A percentile compares a stretch with the other conserved stretches of the same genome.
These are phyloP conservation scores for Eublepharis macularius DNA, from an alignment of 2,113 vertebrate genomes.

Conservation along the genomic window DNA sequence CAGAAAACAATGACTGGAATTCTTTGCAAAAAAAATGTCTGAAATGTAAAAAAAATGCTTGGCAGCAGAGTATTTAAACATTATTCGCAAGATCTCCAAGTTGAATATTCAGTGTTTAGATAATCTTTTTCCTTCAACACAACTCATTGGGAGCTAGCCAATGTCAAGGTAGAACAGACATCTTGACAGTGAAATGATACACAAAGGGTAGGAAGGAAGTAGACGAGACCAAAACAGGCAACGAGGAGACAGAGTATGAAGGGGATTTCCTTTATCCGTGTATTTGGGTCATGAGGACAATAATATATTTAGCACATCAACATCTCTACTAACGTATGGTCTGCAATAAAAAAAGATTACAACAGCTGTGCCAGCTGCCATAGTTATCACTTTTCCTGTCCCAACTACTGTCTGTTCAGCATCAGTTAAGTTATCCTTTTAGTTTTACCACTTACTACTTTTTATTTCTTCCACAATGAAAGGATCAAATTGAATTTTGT, in stretches of 20 bases:
- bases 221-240: background rate
- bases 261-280: background rate
- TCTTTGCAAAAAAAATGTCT: background rate
- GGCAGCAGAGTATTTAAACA: background rate
- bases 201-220: background rate
- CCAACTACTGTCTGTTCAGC: background rate
- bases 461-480: slow-evolving; percentile 92
- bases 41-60: background rate
- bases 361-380: background rate
- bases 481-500: slow-evolving; percentile 93
- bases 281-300: background rate
- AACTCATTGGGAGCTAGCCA: background rate
- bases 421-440: background rate
- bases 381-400: background rate
- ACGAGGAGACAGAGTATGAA: background rate
- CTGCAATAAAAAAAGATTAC: background rate
- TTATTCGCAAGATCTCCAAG: background rate
- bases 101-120: background rate
- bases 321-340: background rate
- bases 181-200: background rate
- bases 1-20: slow-evolving; percentile 12
- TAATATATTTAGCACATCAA: background rate
- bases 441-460: slow-evolving; percentile 80
- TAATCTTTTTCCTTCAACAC: background rate
- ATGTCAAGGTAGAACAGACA: background rate